A percentile compares a stretch with the other conserved stretches of the same genome.
phyloP scores from a whole-genome alignment of 1,140 invertebrate genomes.

The Drosophila arawakana region DNA sequence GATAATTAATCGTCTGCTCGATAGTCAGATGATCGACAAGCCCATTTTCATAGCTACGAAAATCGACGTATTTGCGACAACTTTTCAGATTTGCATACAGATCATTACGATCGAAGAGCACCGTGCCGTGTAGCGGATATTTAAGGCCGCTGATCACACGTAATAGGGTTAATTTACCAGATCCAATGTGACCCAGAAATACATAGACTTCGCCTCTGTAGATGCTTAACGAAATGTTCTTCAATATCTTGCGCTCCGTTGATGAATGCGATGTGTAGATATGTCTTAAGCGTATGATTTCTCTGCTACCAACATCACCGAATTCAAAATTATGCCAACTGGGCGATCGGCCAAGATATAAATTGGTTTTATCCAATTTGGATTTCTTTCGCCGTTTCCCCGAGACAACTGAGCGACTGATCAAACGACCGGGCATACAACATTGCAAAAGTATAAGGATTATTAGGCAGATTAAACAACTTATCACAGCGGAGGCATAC shows the following conservation, averaged over 20 bases:
- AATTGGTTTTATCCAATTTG: background rate
- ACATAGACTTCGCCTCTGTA: slow-evolving; percentile 87
- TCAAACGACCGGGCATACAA: slow-evolving; percentile 49
- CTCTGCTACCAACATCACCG: slow-evolving; percentile 56
- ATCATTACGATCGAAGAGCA: slow-evolving; percentile 35
- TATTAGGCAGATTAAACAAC: slow-evolving; percentile 26
- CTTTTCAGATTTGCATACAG: slow-evolving; percentile 13
- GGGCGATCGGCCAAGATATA: slow-evolving; percentile 32
- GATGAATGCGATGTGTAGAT: slow-evolving; percentile 46
- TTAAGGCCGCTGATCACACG: slow-evolving; percentile 93
- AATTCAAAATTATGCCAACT: slow-evolving; percentile 70
- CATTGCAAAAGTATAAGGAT: slow-evolving; percentile 53
- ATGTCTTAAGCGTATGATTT: slow-evolving; percentile 53
- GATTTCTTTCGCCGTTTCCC: slow-evolving; percentile 15
- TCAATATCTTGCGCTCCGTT: slow-evolving; percentile 86
- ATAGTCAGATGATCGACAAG: slow-evolving; percentile 54
- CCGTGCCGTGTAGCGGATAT: slow-evolving; percentile 68
- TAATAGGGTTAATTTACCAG: slow-evolving; percentile 90
- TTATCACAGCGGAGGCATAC: slow-evolving; percentile 26
- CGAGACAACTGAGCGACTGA: slow-evolving; percentile 47
- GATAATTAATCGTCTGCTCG: slow-evolving; percentile 68
- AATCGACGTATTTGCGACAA: slow-evolving; percentile 40
- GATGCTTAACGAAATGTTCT: slow-evolving; percentile 89
- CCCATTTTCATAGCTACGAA: slow-evolving; percentile 58
- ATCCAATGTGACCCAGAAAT: slow-evolving; percentile 91